These are phyloP conservation scores for Stegastes partitus DNA, from an alignment of 2,113 vertebrate species.

Conservation along the genomic window DNA sequence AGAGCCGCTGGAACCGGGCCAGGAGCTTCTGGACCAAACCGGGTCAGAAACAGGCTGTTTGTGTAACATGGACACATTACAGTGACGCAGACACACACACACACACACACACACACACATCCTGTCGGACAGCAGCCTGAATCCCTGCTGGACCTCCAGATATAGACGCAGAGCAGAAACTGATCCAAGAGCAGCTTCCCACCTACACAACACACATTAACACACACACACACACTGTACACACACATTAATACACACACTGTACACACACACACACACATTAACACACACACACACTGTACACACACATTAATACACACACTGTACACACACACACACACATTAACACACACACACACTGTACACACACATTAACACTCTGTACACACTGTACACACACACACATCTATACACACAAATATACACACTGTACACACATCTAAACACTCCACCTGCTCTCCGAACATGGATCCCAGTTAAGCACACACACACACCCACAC, in stretches of 20 bases:
- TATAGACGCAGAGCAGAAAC: constrained; percentile 31
- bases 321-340: neutral
- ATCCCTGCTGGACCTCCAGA: constrained; percentile 32
- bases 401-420: neutral
- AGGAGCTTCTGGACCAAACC: too few species aligned
- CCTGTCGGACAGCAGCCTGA: constrained; percentile 28
- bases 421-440: neutral
- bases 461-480: constrained; percentile 18
- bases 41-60: neutral
- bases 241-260: neutral
- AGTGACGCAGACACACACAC: neutral
- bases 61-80: neutral
- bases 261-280: neutral
- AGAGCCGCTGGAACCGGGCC: too few species aligned
- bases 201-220: constrained; percentile 10
- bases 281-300: too few species aligned
- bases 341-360: constrained; percentile 13
- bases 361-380: constrained; percentile 2
- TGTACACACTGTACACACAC: constrained; percentile 1
- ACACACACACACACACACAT: neutral
- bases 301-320: neutral
- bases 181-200: constrained; percentile 26
- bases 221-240: constrained; percentile 17
- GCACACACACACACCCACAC: constrained; percentile 13
- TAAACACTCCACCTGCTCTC: constrained; percentile 3